Base-by-base conservation (phyloP, 2,888 invertebrate genomes). In the Drosophila fungiperda region DNA sequence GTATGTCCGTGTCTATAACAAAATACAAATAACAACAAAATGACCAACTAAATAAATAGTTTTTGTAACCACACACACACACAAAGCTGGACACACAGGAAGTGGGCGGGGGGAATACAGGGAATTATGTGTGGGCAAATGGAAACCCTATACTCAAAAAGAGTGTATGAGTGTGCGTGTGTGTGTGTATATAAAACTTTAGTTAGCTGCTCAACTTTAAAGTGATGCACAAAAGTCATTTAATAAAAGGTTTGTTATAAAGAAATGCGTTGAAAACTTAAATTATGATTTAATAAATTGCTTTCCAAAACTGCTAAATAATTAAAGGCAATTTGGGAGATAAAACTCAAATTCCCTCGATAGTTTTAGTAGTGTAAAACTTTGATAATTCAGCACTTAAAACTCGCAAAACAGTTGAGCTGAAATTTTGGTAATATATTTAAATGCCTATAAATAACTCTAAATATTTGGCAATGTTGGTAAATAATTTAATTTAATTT, bases 1-100 rank as follows among this genome's bases (percentile, higher is more conserved):
- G 68, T 83, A 42, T 55, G 66, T 40, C 72, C 61, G 83, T 79
- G 83, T 90, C 86, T 86, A 90, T 88, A 88, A 86, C 86, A 89
- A 81, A 81, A 85, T 87, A 87, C 88, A 87, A 88, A 83, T 83
- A 82, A 83, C 80, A 87, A 76, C 83, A 88, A 87, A 90, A 83
- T 88, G 88, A 82, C 83, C 90, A 87, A 86, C 87, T 88, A 86
- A 86, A 87, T 88, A 87, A 87, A 87, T 88, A 90, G 90, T 87
- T 90, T 90, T 87, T 83, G 71, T 76, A 86, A 78, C 86, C 86
- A 78, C 83, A 85, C 60, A 48, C 23, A 48, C 23, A n/a, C 35
- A 26, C 17, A 9, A 7, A 32, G 26, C 17, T 8, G 36, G 33
- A 29, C 38, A 74, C 78, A 73, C 83, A 86, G 82, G 72, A 76